Evolutionary conservation across 1,140 invertebrate species (phyloP).

Genomic region (Drosophila kikkawai): DNA sequence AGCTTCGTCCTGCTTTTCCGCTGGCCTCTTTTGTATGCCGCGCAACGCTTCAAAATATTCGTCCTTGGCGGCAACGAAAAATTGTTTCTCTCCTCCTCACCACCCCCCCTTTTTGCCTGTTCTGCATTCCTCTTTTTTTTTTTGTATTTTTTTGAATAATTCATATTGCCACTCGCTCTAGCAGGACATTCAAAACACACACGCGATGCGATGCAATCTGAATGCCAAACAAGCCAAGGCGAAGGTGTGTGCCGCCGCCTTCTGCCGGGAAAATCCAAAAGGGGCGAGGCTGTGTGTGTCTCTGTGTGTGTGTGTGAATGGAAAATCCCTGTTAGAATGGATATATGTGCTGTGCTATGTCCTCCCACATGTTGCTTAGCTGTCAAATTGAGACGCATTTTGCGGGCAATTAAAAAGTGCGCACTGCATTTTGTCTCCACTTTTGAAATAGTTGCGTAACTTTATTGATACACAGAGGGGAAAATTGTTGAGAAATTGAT

Average conservation of each 20-base stretch:
- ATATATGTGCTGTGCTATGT: slow-evolving; percentile 11
- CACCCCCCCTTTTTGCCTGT: not conserved
- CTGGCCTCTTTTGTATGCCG: slow-evolving; percentile 82
- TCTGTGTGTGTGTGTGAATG: slow-evolving; percentile 5
- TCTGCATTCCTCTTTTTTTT: slow-evolving; percentile 13
- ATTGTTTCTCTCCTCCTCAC: slow-evolving; percentile 33
- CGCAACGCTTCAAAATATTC: slow-evolving; percentile 79
- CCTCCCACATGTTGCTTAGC: slow-evolving; percentile 67
- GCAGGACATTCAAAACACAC: slow-evolving; percentile 84
- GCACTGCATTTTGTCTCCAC: slow-evolving; percentile 40
- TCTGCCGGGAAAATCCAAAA: slow-evolving; percentile 2
- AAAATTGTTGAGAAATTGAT: accelerated
- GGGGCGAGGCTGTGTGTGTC: not conserved
- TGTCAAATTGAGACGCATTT: slow-evolving; percentile 70
- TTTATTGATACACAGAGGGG: slow-evolving; percentile 48
- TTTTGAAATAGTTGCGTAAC: slow-evolving; percentile 63
- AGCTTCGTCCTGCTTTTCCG: slow-evolving; percentile 52
- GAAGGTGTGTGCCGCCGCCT: slow-evolving; percentile 42
- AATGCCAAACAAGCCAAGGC: slow-evolving; percentile 76
- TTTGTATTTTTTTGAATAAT: slow-evolving; percentile 80
- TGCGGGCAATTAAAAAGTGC: slow-evolving; percentile 63
- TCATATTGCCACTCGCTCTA: slow-evolving; percentile 70
- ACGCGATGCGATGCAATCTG: slow-evolving; percentile 82
- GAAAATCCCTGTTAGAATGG: slow-evolving; percentile 17
- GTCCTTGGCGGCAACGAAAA: slow-evolving; percentile 83